Base-by-base conservation (phyloP, 2,888 invertebrate genomes). In the Pedicia rivosa region DNA sequence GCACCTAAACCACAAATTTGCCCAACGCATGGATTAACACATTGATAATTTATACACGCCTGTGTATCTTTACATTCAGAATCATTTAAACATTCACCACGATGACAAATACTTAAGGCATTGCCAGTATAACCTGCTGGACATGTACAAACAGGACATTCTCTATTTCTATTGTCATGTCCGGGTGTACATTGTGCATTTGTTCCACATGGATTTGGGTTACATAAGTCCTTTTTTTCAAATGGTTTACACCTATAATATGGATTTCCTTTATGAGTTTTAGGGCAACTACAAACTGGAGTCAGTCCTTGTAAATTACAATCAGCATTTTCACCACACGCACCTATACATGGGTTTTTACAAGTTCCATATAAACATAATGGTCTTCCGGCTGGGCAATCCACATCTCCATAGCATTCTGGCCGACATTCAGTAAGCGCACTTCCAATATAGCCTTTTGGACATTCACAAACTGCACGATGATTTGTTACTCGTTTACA, bases 221-320 rank as follows among this genome's bases (percentile, higher is more conserved):
- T 71, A 54, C 87, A 87, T 4, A 87, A 68, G 51, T 88, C 87
- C n/a, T n/a, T n/a, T 50, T 78, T 76, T 56, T 76, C 78, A 52
- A 84, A 86, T 44, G 78, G 81, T 47, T 86, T 70, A 62, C 87
- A 87, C 52, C 69, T 69, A 3, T 74, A 66, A 59, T 86, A 87
- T 4, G 87, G 87, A 66, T 87, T 77, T 2, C 87, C 87, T 16
- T 86, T 86, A 78, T 81, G 84, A 50, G 83, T 79, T 51, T 70
- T 74, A 1, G 87, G 86, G 56, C 87, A 88, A 39, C 81, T 82
- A 58, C 87, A 88, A 12, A 87, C 73, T 0, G 87, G 83, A 5
- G 82, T 84, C 35, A 81, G 66, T 4, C 77, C 82, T 31, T 80
- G 68, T 27, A 86, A 67, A 50, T 75, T 70, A 57, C 87, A 88